Evolutionary conservation across 53 echinoderm and acorn worm genomes (phyloP), one percentile per base, ranked within the genome.

Genomic region (Zoroaster sp.): DNA sequence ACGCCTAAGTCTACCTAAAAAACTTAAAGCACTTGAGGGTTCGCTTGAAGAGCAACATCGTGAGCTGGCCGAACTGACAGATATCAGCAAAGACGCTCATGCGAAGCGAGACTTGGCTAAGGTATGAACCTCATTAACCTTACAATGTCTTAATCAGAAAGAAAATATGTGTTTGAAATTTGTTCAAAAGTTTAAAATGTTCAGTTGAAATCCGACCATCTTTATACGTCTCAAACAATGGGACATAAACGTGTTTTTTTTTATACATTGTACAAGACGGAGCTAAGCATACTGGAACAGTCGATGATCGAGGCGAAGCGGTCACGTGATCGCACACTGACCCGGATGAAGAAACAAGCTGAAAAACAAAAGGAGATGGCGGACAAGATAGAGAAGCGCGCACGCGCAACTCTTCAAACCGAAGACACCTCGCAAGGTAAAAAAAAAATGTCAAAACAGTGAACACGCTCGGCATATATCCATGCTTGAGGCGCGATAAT

Each of bases 281-380:
- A 96, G 55, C 90, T 96, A 30, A 86, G 85, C 41, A 87, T 93
- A 37, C 46, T 99, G 73, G 99, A 99, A 67, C 96, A 96, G 86
- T 89, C 93, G 3, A 95, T 99, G 93, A 94, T 99, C 55, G 96
- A 92, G 45, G 96, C 96, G 4, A 94, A 96, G 41, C 78, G 99
- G 54, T 91, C 87, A 87, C 92, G 99, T 72, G 99, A 99, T 53
- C 96, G 94, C 18, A 93, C 93, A 35, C 86, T 99, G 74, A 93
- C 83, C 35, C 89, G 91, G 65, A 99, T 94, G 99, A 99, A 99
- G 91, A 99, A 99, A 74, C 94, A 99, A 59, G 99, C 99, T 0
- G 99, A 99, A 53, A 93, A 94, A 86, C 99, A 99, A 86, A 99
- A 99, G 36, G 99, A 99, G 49, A 93, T 94, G 74, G 94, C 94